Evolutionary conservation across 2,113 vertebrate species (phyloP), one percentile per base, ranked within the genome.

Genomic region (Sebastes fasciatus): DNA sequence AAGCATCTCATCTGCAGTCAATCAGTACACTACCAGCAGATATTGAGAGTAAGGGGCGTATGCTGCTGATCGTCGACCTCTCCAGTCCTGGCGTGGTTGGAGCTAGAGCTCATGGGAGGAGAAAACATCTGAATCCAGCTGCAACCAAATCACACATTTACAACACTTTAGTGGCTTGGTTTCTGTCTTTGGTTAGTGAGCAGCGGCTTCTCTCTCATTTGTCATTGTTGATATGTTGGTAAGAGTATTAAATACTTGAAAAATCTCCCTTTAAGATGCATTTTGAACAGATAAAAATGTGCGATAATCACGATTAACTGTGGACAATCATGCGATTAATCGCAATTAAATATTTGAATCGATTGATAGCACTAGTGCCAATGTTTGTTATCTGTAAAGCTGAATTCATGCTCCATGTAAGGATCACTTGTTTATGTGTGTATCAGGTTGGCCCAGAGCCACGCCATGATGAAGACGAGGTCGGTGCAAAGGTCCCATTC

Each of bases 111-210:
- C 79, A 64, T 10, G 21, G 82, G 1, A 64, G 60, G 11, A 79
- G n/a, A 16, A 85, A 83, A 23, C 67, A 81, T 49, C 64, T 67
- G 3, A 17, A 81, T 49, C 0, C 23, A 62, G 23, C 86, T 60
- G 87, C 77, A 82, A 74, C 80, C 54, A 86, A 78, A 70, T 80
- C 93, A 19, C 80, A 86, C 67, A 79, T 91, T 73, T 96, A 93
- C 91, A 93, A 93, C 78, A 82, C 91, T 17, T 74, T 95, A 0
- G 90, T 96, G 54, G 23, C 90, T 0, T 96, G 95, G 96, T 94
- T 95, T 49, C 82, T 96, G 42, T 95, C 94, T 61, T 85, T 96
- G 95, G 95, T 96, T 49, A 94, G 95, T 95, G n/a, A 1, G 0
- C 49, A 34, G 11, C 55, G 23, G 48, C 5, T 58, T 40, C 2